phyloP scores from a whole-genome alignment of 2,113 vertebrate genomes.

The Indri indri region DNA sequence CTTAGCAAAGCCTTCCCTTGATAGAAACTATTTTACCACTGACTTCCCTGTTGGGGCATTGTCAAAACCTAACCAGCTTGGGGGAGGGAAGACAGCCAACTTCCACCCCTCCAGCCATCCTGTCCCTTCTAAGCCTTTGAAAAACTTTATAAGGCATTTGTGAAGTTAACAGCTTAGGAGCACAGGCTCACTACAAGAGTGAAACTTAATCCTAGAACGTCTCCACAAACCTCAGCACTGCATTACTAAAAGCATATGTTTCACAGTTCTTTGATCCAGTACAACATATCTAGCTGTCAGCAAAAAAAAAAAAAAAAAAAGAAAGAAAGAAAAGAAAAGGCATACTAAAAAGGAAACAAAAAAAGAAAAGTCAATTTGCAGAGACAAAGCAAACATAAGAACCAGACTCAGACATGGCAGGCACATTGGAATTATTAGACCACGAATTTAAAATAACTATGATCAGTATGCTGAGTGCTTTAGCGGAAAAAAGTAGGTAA shows the following conservation, averaged over 20 bases:
- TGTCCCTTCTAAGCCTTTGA: not conserved
- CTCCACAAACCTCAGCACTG: not conserved
- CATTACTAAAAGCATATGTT: not conserved
- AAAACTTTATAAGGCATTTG: not conserved
- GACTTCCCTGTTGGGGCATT: not conserved
- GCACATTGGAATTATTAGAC: not conserved
- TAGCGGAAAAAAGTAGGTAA: not conserved
- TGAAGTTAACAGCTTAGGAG: not conserved
- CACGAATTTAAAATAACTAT: not conserved
- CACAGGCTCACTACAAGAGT: not conserved
- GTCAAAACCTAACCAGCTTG: not conserved
- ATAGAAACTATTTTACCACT: not conserved
- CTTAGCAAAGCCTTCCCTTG: not conserved
- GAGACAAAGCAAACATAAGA: not conserved
- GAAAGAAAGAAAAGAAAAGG: not conserved
- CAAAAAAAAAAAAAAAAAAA: not conserved
- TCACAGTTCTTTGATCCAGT: not conserved
- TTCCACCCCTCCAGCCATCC: not conserved
- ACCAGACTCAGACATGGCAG: not conserved
- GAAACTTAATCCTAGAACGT: not conserved
- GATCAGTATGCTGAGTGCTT: not conserved
- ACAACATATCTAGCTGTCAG: not conserved
- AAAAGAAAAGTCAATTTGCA: not conserved
- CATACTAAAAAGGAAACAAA: not conserved
- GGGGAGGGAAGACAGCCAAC: not conserved